These are phyloP conservation scores for Porites lobata DNA, from an alignment of 92 coral and sea anemone species.

Conservation along the genomic window DNA sequence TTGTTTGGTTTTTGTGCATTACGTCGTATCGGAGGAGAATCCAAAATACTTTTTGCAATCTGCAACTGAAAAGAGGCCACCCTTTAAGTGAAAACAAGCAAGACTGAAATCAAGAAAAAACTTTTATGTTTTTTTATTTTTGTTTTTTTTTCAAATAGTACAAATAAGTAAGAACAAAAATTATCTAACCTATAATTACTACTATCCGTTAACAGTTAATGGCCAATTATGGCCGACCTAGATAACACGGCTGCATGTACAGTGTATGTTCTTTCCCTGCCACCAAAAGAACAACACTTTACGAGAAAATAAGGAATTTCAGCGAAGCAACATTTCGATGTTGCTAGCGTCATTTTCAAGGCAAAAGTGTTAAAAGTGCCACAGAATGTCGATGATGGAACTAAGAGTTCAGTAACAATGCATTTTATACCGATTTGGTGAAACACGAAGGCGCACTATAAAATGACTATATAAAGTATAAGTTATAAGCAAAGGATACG, in stretches of 20 bases:
- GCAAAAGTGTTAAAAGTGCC: conserved; percentile 28
- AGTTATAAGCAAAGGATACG: too few species aligned
- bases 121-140: neutral
- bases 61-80: conserved; percentile 11
- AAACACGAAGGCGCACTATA: conserved; percentile 28
- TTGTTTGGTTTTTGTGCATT: conserved; percentile 1
- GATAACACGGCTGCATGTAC: conserved; percentile 31
- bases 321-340: conserved; percentile 28
- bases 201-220: conserved; percentile 12
- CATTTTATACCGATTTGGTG: conserved; percentile 19
- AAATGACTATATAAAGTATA: neutral
- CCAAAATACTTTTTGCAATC: conserved; percentile 3
- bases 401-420: conserved; percentile 17
- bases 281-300: conserved; percentile 8
- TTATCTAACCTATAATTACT: neutral
- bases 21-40: conserved; percentile 8
- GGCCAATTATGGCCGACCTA: conserved; percentile 15
- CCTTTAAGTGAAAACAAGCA: neutral
- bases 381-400: conserved; percentile 9
- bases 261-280: neutral
- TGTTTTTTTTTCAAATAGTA: neutral
- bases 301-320: conserved; percentile 22
- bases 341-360: conserved; percentile 13
- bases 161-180: neutral
- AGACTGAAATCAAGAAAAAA: conserved; percentile 3